Percentiles rank a stretch among this genome's conserved stretches.
phyloP scores from a whole-genome alignment of 2,888 invertebrate genomes.

The Pimpla rufipes region DNA sequence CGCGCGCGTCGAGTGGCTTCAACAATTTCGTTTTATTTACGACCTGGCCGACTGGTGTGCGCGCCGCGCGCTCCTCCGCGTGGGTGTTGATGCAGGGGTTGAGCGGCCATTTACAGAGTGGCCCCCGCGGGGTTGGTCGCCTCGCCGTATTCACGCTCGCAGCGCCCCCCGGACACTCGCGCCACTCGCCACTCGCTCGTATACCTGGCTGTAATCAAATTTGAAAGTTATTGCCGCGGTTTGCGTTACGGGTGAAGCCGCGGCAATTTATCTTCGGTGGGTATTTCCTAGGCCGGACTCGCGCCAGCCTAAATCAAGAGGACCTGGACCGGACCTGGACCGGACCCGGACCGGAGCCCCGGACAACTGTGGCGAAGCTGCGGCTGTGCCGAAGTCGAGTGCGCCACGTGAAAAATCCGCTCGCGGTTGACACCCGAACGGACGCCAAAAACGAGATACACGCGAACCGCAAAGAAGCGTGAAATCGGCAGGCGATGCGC shows the following conservation, averaged over 20 bases:
- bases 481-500: conserved; percentile 56
- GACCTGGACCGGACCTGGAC: too few species aligned
- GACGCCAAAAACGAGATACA: conserved; percentile 33
- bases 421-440: conserved; percentile 37
- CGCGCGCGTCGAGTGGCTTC: conserved; percentile 71
- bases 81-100: conserved; percentile 81
- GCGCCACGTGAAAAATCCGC: too few species aligned
- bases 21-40: conserved; percentile 84
- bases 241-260: conserved; percentile 43
- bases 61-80: conserved; percentile 70
- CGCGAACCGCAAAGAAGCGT: conserved; percentile 62
- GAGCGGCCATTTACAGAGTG: conserved; percentile 79
- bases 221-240: conserved; percentile 81
- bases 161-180: conserved; percentile 28
- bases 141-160: conserved; percentile 60
- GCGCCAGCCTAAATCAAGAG: neutral
- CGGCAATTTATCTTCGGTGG: conserved; percentile 46
- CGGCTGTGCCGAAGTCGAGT: too few species aligned
- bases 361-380: too few species aligned
- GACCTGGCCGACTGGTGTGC: conserved; percentile 72
- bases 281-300: conserved; percentile 26
- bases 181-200: conserved; percentile 50
- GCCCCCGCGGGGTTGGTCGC: conserved; percentile 71
- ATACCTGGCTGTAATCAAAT: conserved; percentile 81
- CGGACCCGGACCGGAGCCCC: too few species aligned